Base-by-base conservation (phyloP, 2,797 vertebrate species). In the Melanotaenia trifasciata region DNA sequence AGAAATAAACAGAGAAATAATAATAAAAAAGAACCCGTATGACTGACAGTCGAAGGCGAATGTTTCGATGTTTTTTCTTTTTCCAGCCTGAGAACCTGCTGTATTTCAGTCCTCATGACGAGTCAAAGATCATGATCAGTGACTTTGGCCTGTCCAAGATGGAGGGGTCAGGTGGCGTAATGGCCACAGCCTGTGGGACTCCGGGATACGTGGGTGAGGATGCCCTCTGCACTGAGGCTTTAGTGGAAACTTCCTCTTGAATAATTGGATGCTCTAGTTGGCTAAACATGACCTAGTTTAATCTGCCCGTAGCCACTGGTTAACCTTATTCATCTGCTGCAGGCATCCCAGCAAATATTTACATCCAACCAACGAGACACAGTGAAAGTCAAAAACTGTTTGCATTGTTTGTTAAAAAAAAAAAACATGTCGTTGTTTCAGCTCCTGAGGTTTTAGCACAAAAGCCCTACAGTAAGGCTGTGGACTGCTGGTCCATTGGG, bases 401-500 rank as follows among this genome's bases (percentile, higher is more conserved):
- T 58, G 24, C 30, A 57, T 47, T 57, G n/a, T 59, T 35, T 4
- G 12, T 71, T 30, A 36, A 28, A 10, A 50, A 51, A 4, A 6
- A 0, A 14, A 14, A 13, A 3, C 14, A 35, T 64, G 45, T 76
- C 0, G 9, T 85, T 51, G 16, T 79, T 81, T 13, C 91, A 99
- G 98, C 98, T 91, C 98, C 98, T n/a, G 98, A 99, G 86, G 98
- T 99, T 50, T 93, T 99, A 28, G 98, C 98, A 1, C 98, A 99
- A 94, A 99, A 97, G 79, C 98, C 98, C 0, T 99, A 99, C 94
- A 98, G 98, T 93, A 99, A 99, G 94, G 98, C 98, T 0, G 98
- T 99, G 59, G 98, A 99, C 90, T 99, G 98, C 92, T 99, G 98
- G 98, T 99, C 98, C 59, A 99, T 99, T 0, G 98, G 98, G 22